These are phyloP conservation scores for Lucilia sericata DNA, from an alignment of 1,140 invertebrate genomes.

Conservation along the genomic window DNA sequence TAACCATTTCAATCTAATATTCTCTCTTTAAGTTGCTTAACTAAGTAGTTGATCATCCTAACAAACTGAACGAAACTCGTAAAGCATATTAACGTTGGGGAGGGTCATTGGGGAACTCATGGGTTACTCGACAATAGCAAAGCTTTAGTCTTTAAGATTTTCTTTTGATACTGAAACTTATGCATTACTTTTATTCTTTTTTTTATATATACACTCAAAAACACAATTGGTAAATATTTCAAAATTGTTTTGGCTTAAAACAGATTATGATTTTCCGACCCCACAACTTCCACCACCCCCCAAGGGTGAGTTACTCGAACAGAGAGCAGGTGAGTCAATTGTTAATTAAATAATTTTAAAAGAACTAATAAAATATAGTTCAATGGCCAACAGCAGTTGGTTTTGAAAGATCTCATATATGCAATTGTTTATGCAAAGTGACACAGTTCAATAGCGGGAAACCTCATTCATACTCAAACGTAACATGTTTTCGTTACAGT, in stretches of 20 bases:
- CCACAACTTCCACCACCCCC: conserved; percentile 38
- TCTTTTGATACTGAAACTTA: background rate
- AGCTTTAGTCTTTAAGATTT: background rate
- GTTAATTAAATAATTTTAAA: too few relatives aligned
- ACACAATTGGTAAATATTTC: background rate
- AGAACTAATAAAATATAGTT: too few relatives aligned
- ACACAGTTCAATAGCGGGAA: too few relatives aligned
- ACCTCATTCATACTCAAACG: too few relatives aligned
- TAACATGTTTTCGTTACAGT: too few relatives aligned
- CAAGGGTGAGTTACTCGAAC: conserved; percentile 26
- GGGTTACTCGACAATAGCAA: background rate
- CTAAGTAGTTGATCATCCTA: background rate
- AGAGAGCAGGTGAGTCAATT: conserved; percentile 17
- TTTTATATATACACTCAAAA: background rate
- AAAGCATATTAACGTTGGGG: background rate
- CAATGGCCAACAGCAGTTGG: too few relatives aligned
- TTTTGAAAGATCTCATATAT: too few relatives aligned
- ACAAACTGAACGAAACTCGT: background rate
- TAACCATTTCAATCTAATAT: background rate
- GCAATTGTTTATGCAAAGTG: too few relatives aligned
- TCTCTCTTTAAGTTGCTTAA: background rate
- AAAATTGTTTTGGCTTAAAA: background rate
- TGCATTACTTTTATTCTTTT: background rate
- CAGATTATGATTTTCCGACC: conserved; percentile 30
- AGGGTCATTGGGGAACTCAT: background rate